Percentiles rank a stretch among this genome's conserved stretches.
These are phyloP conservation scores for Sipha flava DNA, from an alignment of 1,140 invertebrate genomes.

Conservation along the genomic window DNA sequence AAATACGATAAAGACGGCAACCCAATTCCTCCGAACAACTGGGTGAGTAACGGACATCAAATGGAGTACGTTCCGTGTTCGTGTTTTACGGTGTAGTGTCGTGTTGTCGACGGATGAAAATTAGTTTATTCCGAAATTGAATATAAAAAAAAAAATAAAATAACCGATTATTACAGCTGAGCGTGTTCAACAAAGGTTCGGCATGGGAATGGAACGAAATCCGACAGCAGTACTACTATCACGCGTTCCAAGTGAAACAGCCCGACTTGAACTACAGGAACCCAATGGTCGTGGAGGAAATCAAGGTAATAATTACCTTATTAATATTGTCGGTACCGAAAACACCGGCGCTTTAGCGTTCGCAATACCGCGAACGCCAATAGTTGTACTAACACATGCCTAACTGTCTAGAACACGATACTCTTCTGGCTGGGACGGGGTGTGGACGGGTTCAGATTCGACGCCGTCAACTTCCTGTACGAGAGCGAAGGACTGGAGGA, in stretches of 20 bases:
- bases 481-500: slow-evolving; percentile 44
- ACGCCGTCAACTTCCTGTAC: slow-evolving; percentile 49
- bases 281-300: slow-evolving; percentile 51
- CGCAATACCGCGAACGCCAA: too few species aligned
- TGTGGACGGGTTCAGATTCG: slow-evolving; percentile 61
- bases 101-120: too few species aligned
- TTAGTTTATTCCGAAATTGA: too few species aligned
- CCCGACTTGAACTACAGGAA: slow-evolving; percentile 69
- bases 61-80: not conserved
- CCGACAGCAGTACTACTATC: slow-evolving; percentile 63
- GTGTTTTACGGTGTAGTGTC: too few species aligned
- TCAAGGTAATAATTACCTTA: slow-evolving; percentile 55
- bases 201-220: slow-evolving; percentile 62
- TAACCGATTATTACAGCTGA: slow-evolving; percentile 46
- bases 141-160: not conserved
- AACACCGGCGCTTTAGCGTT: too few species aligned
- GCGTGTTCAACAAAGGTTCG: slow-evolving; percentile 55
- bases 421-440: slow-evolving; percentile 58
- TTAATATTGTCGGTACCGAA: too few species aligned
- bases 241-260: slow-evolving; percentile 60
- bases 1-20: slow-evolving; percentile 43
- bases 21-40: slow-evolving; percentile 50
- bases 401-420: slow-evolving; percentile 46
- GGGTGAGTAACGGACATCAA: slow-evolving; percentile 44
- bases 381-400: too few species aligned